Percentiles rank a stretch among this genome's conserved stretches.
Evolutionary conservation across 2,888 invertebrate genomes (phyloP).

Genomic region (Drosophila siamana): DNA sequence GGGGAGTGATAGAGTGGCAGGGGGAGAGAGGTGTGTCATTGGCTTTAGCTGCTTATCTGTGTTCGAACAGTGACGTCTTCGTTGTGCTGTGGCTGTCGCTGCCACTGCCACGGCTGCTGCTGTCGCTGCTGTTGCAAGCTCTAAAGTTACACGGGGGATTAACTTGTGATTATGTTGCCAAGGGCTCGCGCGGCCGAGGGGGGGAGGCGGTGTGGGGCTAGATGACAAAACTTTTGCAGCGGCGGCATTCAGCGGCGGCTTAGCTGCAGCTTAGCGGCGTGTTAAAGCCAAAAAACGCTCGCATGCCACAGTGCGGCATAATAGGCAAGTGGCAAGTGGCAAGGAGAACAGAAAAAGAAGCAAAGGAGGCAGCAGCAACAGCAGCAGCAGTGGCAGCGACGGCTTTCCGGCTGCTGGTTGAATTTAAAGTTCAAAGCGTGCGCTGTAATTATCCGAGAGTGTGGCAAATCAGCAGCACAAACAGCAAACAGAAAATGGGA

Average conservation of each 20-base stretch:
- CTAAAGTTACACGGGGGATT: slow-evolving; percentile 76
- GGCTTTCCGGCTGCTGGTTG: not conserved
- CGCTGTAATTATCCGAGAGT: slow-evolving; percentile 58
- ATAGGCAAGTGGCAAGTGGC: slow-evolving; percentile 11
- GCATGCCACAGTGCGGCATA: slow-evolving; percentile 43
- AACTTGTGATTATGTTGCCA: slow-evolving; percentile 77
- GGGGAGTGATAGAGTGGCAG: too few species aligned
- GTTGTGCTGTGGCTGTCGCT: not conserved
- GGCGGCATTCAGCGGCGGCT: slow-evolving; percentile 53
- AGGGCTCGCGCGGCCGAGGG: not conserved
- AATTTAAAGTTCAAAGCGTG: slow-evolving; percentile 50
- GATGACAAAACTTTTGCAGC: slow-evolving; percentile 37
- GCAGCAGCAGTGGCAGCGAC: too few species aligned
- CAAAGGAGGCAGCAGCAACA: too few species aligned
- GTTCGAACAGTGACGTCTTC: slow-evolving; percentile 56
- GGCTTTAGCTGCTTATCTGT: slow-evolving; percentile 69
- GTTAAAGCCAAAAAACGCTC: slow-evolving; percentile 50
- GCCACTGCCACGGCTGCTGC: not conserved
- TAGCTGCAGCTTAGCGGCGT: slow-evolving; percentile 69
- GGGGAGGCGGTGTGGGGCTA: not conserved
- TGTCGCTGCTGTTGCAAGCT: slow-evolving; percentile 45
- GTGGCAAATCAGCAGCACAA: slow-evolving; percentile 37
- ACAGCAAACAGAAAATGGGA: slow-evolving; percentile 14
- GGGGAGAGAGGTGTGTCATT: slow-evolving; percentile 36
- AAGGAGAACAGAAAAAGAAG: too few species aligned